These are phyloP conservation scores for Zaprionus capensis DNA, from an alignment of 1,140 invertebrate species.

Conservation along the genomic window DNA sequence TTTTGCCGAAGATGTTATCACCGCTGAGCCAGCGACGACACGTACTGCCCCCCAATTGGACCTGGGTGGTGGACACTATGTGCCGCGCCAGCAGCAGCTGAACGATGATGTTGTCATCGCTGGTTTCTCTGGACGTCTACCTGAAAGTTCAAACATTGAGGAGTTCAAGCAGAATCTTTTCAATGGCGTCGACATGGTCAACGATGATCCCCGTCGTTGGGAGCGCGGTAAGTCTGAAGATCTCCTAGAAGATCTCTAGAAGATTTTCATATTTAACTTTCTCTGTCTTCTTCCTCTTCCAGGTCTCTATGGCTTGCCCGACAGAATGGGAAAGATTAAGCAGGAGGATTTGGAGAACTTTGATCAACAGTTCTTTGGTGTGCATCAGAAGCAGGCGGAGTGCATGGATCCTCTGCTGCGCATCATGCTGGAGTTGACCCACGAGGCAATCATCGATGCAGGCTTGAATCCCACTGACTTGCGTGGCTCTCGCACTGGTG, in stretches of 20 bases:
- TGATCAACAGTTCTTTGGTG: slow-evolving; percentile 97
- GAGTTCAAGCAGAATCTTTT: slow-evolving; percentile 95
- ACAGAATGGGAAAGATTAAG: slow-evolving; percentile 95
- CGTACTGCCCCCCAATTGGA: slow-evolving; percentile 76
- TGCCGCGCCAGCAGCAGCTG: slow-evolving; percentile 54
- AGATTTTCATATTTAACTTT: background rate
- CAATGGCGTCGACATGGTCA: slow-evolving; percentile 94
- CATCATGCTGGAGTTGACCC: slow-evolving; percentile 95
- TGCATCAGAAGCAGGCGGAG: slow-evolving; percentile 96
- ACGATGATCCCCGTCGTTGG: slow-evolving; percentile 94
- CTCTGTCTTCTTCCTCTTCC: background rate
- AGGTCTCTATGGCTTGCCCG: slow-evolving; percentile 91
- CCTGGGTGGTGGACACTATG: slow-evolving; percentile 73
- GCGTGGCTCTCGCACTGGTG: slow-evolving; percentile 94
- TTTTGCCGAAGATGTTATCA: slow-evolving; percentile 81
- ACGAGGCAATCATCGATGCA: slow-evolving; percentile 97
- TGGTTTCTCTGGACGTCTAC: slow-evolving; percentile 95
- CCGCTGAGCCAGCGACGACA: slow-evolving; percentile 64
- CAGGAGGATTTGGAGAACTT: slow-evolving; percentile 94
- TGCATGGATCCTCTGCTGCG: slow-evolving; percentile 98
- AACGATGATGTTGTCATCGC: slow-evolving; percentile 93
- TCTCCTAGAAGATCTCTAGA: background rate
- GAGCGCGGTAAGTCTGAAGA: slow-evolving; percentile 84
- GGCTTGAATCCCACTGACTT: slow-evolving; percentile 92
- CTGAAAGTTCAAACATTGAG: slow-evolving; percentile 93